A percentile compares a stretch with the other conserved stretches of the same genome.
Evolutionary conservation across 2,797 vertebrate genomes (phyloP).

Genomic region (Pelodytes ibericus): DNA sequence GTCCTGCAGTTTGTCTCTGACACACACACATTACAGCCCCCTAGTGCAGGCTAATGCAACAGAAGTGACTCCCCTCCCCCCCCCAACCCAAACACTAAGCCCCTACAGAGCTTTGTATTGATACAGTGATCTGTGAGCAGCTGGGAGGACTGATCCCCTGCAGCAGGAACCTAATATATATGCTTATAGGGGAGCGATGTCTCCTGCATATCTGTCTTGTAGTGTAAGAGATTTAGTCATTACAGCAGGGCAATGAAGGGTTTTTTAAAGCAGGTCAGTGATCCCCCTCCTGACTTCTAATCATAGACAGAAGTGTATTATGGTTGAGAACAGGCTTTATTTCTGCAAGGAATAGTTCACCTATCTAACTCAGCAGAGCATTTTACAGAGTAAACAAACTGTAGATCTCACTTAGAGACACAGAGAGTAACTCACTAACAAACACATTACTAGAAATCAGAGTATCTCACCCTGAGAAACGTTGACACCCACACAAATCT

Average conservation of each 20-base stretch:
- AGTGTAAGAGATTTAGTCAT: no score
- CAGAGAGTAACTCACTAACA: neutral
- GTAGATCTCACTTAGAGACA: neutral
- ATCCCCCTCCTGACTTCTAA: no score
- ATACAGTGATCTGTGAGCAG: neutral
- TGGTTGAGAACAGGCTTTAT: no score
- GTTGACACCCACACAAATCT: neutral
- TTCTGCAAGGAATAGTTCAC: no score
- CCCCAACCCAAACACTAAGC: neutral
- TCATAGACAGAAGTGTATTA: no score
- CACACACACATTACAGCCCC: slow-evolving; percentile 25
- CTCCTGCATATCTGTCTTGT: no score
- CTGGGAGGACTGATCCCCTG: neutral
- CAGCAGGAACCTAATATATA: neutral
- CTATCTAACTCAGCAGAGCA: no score
- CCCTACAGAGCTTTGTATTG: neutral
- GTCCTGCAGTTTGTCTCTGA: slow-evolving; percentile 33
- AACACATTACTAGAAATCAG: neutral
- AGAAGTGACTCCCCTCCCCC: slow-evolving; percentile 23
- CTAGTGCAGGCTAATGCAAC: slow-evolving; percentile 10
- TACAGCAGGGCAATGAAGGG: no score
- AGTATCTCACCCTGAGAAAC: slow-evolving; percentile 12
- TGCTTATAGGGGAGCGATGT: no score
- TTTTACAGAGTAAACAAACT: neutral
- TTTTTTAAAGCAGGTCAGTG: no score